Conservation (phyloP, 2,888 invertebrate genomes). For the Drosophila quinaria region DNA sequence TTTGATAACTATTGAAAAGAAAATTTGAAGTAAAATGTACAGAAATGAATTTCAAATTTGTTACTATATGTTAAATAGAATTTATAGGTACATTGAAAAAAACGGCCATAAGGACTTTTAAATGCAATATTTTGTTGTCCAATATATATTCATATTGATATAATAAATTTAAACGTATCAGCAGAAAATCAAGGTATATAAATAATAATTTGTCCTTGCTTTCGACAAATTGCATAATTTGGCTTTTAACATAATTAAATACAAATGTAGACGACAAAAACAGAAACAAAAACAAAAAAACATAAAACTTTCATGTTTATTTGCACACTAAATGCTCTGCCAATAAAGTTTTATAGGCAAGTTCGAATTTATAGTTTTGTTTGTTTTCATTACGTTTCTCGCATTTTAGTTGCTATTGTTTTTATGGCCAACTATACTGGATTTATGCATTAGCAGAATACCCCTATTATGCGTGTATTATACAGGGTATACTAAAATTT, state of each 20-base stretch:
- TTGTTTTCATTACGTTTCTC: constrained; percentile 75
- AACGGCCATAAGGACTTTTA: not conserved
- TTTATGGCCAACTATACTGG: constrained; percentile 34
- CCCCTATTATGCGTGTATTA: not conserved
- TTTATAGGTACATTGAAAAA: no score
- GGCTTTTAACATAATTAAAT: constrained; percentile 72
- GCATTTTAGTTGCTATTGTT: constrained; percentile 60
- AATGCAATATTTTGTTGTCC: not conserved
- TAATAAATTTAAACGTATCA: constrained; percentile 10
- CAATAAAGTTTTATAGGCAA: constrained; percentile 72
- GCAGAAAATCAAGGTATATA: constrained; percentile 32
- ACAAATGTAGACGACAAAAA: constrained; percentile 26
- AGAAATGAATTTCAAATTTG: no score
- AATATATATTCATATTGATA: not conserved
- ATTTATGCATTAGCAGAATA: constrained; percentile 41
- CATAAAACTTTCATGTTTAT: constrained; percentile 58
- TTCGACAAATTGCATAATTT: constrained; percentile 39
- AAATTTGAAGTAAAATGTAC: no score
- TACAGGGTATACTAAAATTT: constrained; percentile 10
- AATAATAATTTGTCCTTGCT: constrained; percentile 11
- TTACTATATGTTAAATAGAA: no score
- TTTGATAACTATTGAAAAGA: no score
- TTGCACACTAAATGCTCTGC: constrained; percentile 59
- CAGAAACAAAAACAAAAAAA: constrained; percentile 27
- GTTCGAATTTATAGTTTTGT: constrained; percentile 77